phyloP scores from a whole-genome alignment of 53 echinoderm and acorn worm genomes.

The Patiria pectinifera region DNA sequence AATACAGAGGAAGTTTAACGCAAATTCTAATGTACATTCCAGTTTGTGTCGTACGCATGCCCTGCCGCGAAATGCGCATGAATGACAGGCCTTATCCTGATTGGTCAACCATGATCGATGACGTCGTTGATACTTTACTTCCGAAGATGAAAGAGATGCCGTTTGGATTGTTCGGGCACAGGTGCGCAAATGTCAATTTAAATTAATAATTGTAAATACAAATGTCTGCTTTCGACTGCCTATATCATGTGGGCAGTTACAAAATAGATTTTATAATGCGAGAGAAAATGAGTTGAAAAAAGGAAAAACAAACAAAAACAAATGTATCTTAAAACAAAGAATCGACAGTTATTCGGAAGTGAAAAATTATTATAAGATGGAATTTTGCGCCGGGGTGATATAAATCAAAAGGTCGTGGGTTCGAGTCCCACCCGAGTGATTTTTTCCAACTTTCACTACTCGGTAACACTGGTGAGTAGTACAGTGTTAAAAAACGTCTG shows the following conservation, averaged over 20 bases:
- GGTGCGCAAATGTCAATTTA: constrained; percentile 37
- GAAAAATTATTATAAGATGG: too few species aligned
- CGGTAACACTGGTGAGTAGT: too few species aligned
- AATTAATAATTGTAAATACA: not conserved
- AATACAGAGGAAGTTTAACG: not conserved
- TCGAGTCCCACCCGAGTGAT: too few species aligned
- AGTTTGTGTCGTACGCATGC: constrained; percentile 76
- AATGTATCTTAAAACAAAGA: too few species aligned
- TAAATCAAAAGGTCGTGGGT: too few species aligned
- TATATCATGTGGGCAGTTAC: not conserved
- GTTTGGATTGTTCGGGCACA: constrained; percentile 79
- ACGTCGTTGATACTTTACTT: constrained; percentile 70
- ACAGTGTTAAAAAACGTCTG: too few species aligned
- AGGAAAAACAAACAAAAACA: too few species aligned
- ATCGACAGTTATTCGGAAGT: too few species aligned
- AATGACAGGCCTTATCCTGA: constrained; percentile 68
- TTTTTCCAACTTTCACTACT: too few species aligned
- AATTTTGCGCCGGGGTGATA: too few species aligned
- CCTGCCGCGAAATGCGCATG: constrained; percentile 73
- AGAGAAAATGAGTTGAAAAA: too few species aligned
- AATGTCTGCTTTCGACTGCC: not conserved
- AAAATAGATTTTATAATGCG: too few species aligned
- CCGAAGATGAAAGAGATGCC: constrained; percentile 75
- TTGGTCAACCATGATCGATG: constrained; percentile 60
- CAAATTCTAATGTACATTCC: not conserved